Base-by-base conservation (phyloP, 2,113 vertebrate species). In the Puffinus mauretanicus region DNA sequence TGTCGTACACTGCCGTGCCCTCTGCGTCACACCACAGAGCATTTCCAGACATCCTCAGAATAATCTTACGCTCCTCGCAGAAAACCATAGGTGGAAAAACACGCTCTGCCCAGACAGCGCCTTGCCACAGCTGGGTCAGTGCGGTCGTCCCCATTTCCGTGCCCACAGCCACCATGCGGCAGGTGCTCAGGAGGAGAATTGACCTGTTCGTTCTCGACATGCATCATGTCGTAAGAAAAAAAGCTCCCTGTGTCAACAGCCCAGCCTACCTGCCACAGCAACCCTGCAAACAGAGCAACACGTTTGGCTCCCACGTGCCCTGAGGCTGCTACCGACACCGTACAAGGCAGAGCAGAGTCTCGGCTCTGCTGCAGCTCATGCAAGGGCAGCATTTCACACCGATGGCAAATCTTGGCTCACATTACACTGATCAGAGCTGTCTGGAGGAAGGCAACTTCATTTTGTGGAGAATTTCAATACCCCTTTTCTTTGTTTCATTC, bases 91-190 rank as follows among this genome's bases (percentile, higher is more conserved):
- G 16, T 19, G 32, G 34, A 32, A 54, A 25, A 42, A 1, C 49
- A 7, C 0, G 0, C 6, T 29, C 47, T 66, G 60, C 20, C 34
- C 58, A 29, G 40, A 16, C 19, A 2, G 8, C 12, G 17, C 13
- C 2, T 13, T 24, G 47, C 69, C 36, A 2, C 0, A 3, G 51
- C 16, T 7, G 32, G 13, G 11, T 21, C 61, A 66, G 54, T 0
- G 0, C 2, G 11, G 12, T 2, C 17, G 5, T 42, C 25, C 36
- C 52, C 4, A 0, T 20, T 20, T 7, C 82, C 40, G 1, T 0
- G 6, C 38, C 21, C 21, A 10, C 13, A 44, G n/a, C 14, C 69
- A 52, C 17, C 49, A 32, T 3, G 3, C 2, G 0, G 42, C 46
- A 75, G 61, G 61, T 26, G 13, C 46, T 26, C 60, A 11, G 38